Percentiles rank a stretch among this genome's conserved stretches.
phyloP scores from a whole-genome alignment of 2,113 vertebrate species.

The Ctenomys sociabilis region DNA sequence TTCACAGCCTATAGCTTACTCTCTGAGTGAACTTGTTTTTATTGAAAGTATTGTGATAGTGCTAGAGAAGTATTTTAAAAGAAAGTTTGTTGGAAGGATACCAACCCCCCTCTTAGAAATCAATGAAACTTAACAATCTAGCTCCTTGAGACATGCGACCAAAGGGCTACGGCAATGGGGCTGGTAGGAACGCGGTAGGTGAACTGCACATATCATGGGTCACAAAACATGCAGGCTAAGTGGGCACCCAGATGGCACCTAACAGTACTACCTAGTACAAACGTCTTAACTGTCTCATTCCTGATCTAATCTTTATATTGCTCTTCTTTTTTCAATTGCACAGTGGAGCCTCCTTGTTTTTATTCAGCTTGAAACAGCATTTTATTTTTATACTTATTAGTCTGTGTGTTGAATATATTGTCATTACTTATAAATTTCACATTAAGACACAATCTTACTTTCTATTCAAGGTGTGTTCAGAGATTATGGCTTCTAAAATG shows the following conservation, averaged over 20 bases:
- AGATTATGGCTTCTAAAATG: not conserved
- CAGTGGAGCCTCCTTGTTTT: not conserved
- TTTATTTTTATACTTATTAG: slow-evolving; percentile 7
- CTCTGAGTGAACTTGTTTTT: not conserved
- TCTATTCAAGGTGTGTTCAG: not conserved
- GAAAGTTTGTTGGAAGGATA: slow-evolving; percentile 8
- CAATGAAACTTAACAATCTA: slow-evolving; percentile 34
- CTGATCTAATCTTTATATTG: not conserved
- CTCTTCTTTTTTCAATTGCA: not conserved
- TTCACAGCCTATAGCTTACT: not conserved
- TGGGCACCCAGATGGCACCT: not conserved
- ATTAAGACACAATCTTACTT: not conserved
- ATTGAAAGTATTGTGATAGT: slow-evolving; percentile 23
- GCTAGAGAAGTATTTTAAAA: slow-evolving; percentile 28
- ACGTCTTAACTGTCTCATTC: not conserved
- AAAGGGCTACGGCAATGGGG: not conserved
- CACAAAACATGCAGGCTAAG: not conserved
- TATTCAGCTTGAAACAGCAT: slow-evolving; percentile 1
- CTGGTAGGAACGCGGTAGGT: not conserved
- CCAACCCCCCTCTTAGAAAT: not conserved
- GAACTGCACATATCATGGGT: not conserved
- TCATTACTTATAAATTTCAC: not conserved
- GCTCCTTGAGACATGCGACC: not conserved
- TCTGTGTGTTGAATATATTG: not conserved
- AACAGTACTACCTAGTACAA: not conserved